These are phyloP conservation scores for Ictalurus punctatus DNA, from an alignment of 2,113 vertebrate genomes.

Conservation along the genomic window DNA sequence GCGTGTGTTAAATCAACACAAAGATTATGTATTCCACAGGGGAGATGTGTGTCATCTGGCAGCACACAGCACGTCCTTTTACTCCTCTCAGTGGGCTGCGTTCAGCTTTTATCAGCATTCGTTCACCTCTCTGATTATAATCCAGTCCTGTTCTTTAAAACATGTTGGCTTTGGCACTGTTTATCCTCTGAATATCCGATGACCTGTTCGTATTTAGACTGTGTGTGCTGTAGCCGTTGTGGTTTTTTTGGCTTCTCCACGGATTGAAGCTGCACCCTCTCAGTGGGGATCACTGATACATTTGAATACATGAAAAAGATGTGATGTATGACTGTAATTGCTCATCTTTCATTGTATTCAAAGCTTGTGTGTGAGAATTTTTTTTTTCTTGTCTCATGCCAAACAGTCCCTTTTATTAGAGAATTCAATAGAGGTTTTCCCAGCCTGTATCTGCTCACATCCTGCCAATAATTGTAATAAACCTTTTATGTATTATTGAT, in stretches of 20 bases:
- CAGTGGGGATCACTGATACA: background rate
- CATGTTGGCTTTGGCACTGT: conserved; percentile 7
- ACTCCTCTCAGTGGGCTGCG: background rate
- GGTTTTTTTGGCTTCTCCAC: background rate
- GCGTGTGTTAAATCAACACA: background rate
- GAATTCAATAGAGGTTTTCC: background rate
- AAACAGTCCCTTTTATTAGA: background rate
- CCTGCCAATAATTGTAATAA: background rate
- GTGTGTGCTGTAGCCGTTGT: background rate
- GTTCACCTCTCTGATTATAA: background rate
- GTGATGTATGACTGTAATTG: background rate
- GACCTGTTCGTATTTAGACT: background rate
- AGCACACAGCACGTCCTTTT: background rate
- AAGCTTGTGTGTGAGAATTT: background rate
- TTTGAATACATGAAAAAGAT: background rate
- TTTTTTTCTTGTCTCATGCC: background rate
- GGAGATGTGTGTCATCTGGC: conserved; percentile 14
- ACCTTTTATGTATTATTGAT: background rate
- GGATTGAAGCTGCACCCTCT: background rate
- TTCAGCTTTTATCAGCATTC: background rate
- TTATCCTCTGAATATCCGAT: background rate
- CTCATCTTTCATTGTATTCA: background rate
- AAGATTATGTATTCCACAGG: conserved; percentile 13
- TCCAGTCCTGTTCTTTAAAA: background rate
- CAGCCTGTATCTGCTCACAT: background rate